phyloP scores from a whole-genome alignment of 2,888 invertebrate species.

The Nomada goodeniana region DNA sequence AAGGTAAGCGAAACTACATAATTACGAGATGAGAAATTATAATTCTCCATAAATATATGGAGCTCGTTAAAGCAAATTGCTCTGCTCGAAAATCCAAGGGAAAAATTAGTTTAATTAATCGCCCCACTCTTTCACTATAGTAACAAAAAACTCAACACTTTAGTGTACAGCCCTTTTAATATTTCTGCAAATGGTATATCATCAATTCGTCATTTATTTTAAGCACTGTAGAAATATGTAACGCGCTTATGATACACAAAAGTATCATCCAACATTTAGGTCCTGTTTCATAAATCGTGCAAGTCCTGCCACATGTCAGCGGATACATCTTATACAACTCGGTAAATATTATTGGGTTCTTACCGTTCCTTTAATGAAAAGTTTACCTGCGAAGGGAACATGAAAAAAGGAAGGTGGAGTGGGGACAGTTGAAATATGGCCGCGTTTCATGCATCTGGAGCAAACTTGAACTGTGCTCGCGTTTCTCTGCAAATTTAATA shows the following conservation, averaged over 20 bases:
- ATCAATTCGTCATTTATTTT: too few species aligned
- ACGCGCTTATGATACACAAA: not conserved
- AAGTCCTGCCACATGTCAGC: not conserved
- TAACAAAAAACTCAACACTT: too few species aligned
- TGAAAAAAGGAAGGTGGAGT: not conserved
- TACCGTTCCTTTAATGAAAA: not conserved
- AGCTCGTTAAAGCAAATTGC: too few species aligned
- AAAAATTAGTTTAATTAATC: too few species aligned
- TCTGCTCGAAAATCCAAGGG: too few species aligned
- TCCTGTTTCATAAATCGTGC: not conserved
- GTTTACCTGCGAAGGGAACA: not conserved
- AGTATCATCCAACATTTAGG: not conserved
- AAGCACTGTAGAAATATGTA: too few species aligned
- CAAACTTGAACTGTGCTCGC: not conserved
- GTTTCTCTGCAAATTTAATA: slow-evolving; percentile 7
- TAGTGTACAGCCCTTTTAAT: too few species aligned
- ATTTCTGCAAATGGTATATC: too few species aligned
- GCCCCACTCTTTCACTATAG: too few species aligned
- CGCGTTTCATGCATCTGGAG: not conserved
- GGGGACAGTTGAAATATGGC: not conserved
- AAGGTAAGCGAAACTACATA: too few species aligned
- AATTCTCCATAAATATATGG: too few species aligned
- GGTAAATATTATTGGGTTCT: not conserved
- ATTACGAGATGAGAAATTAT: too few species aligned
- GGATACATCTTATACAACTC: not conserved